Conservation (phyloP, 1,140 invertebrate species). For the Drosophila saltans region DNA sequence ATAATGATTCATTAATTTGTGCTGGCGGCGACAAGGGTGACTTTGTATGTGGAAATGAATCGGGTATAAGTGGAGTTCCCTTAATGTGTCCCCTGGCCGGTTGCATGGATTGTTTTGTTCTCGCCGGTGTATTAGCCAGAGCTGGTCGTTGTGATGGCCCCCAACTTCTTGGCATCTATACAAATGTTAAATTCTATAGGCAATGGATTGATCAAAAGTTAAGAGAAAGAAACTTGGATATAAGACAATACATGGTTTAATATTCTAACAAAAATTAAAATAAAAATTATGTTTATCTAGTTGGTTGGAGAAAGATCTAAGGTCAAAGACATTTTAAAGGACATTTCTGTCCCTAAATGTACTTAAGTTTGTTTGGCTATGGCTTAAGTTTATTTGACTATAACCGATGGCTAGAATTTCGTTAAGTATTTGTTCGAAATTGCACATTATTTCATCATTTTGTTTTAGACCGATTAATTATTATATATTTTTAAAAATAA, state of each 20-base stretch:
- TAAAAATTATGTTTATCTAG: too few relatives aligned
- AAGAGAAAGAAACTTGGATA: conserved; percentile 57
- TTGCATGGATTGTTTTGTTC: conserved; percentile 37
- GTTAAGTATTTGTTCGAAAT: too few relatives aligned
- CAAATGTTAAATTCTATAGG: conserved; percentile 52
- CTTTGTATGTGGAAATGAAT: conserved; percentile 49
- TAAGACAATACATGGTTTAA: conserved; percentile 54
- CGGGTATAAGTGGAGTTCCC: conserved; percentile 41
- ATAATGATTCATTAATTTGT: conserved; percentile 52
- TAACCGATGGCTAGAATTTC: too few relatives aligned
- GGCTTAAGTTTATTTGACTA: too few relatives aligned
- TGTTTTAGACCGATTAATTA: too few relatives aligned
- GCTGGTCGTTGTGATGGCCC: conserved; percentile 46
- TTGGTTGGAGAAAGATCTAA: too few relatives aligned
- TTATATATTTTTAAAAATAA: too few relatives aligned
- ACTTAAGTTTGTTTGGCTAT: too few relatives aligned
- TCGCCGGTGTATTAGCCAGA: conserved; percentile 57
- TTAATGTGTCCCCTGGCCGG: conserved; percentile 57
- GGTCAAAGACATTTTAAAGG: too few relatives aligned
- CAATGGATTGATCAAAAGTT: conserved; percentile 62
- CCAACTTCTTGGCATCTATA: conserved; percentile 59
- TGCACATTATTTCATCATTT: too few relatives aligned
- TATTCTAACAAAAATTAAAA: not conserved
- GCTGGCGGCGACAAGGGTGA: conserved; percentile 58
- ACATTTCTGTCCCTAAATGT: too few relatives aligned